phyloP scores from a whole-genome alignment of 2,113 vertebrate genomes.

The Otus sunia region DNA sequence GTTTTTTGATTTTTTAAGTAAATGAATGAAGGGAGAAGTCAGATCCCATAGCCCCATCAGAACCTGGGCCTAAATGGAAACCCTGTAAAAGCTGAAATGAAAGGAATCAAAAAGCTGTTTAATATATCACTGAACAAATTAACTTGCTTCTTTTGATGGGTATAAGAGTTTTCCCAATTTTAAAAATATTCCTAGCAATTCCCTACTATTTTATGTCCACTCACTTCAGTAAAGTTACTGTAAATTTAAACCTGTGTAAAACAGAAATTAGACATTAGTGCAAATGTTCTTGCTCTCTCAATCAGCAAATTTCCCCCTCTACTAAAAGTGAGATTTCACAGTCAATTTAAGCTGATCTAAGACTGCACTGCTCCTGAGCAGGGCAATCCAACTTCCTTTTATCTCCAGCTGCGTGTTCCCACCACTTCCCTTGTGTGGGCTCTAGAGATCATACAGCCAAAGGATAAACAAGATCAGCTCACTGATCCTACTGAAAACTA shows the following conservation, averaged over 20 bases:
- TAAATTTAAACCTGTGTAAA: background rate
- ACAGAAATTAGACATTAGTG: background rate
- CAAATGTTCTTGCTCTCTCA: conserved; percentile 7
- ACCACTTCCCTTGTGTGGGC: conserved; percentile 61
- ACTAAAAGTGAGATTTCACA: conserved; percentile 65
- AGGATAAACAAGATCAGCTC: conserved; percentile 64
- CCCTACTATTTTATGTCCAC: background rate
- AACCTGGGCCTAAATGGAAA: background rate
- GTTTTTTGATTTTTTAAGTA: background rate
- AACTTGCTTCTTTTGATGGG: background rate
- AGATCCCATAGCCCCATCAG: background rate
- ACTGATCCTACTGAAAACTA: conserved; percentile 37
- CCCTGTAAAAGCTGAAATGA: background rate
- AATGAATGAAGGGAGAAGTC: background rate
- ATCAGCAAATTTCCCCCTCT: conserved; percentile 27
- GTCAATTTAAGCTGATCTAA: conserved; percentile 69
- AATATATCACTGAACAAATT: background rate
- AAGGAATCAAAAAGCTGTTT: background rate
- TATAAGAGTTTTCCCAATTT: background rate
- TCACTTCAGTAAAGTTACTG: background rate
- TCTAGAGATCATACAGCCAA: conserved; percentile 31
- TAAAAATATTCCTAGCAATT: background rate
- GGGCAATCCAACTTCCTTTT: conserved; percentile 64
- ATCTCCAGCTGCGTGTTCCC: conserved; percentile 61
- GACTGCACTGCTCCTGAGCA: conserved; percentile 54